Evolutionary conservation across 2,113 vertebrate genomes (phyloP).

Genomic region (Asarcornis scutulata): DNA sequence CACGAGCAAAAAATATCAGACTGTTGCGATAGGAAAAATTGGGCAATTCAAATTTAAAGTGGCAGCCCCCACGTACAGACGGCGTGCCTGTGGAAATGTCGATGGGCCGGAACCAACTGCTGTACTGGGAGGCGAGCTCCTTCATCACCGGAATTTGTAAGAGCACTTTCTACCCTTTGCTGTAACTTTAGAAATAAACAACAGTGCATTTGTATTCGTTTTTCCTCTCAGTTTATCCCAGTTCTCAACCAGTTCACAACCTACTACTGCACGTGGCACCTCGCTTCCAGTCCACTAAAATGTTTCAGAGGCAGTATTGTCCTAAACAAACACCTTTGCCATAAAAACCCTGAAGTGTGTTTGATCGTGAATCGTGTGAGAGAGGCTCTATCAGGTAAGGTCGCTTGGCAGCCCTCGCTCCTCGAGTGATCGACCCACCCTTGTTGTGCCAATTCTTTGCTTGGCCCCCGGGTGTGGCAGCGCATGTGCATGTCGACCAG

Average conservation of each 20-base stretch:
- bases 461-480: rapidly evolving
- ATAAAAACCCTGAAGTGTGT: background rate
- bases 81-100: background rate
- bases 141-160: background rate
- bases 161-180: background rate
- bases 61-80: background rate
- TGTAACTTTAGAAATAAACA: background rate
- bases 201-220: background rate
- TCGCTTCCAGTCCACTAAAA: background rate
- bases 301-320: background rate
- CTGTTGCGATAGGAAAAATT: background rate
- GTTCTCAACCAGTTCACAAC: background rate
- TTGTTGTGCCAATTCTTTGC: rapidly evolving
- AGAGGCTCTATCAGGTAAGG: background rate
- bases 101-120: background rate
- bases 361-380: rapidly evolving
- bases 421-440: background rate
- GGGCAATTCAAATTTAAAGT: constrained; percentile 12
- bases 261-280: background rate
- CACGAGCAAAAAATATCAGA: background rate
- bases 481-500: rapidly evolving
- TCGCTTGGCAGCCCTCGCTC: background rate
- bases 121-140: background rate
- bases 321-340: background rate
- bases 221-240: background rate